Evolutionary conservation across 2,113 vertebrate genomes (phyloP).

Genomic region (Gila orcuttii): DNA sequence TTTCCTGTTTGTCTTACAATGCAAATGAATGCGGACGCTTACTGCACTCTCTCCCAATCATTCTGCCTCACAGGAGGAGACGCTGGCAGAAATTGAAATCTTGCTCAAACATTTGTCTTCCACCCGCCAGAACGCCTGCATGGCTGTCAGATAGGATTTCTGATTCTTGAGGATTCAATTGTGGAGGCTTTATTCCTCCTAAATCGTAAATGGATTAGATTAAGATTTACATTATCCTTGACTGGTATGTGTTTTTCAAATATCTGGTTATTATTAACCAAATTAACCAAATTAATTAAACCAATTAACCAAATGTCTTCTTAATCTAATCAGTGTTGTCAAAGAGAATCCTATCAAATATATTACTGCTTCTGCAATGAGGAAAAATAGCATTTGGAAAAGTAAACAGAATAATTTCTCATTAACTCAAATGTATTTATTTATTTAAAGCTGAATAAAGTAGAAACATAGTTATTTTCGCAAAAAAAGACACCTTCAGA

Average conservation of each 20-base stretch:
- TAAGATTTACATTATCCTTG: background rate
- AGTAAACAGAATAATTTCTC: background rate
- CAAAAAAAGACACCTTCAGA: background rate
- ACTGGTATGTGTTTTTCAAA: conserved; percentile 7
- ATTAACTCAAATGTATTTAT: background rate
- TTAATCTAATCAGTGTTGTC: conserved; percentile 8
- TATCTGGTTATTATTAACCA: no score
- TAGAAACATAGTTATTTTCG: background rate
- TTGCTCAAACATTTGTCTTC: conserved; percentile 49
- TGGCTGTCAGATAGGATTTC: conserved; percentile 32
- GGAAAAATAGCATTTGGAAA: background rate
- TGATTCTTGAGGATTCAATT: conserved; percentile 32
- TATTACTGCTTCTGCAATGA: background rate
- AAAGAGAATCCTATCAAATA: background rate
- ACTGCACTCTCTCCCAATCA: conserved; percentile 16
- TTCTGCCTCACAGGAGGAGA: conserved; percentile 28
- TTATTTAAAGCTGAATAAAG: background rate
- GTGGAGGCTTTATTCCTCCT: conserved; percentile 28
- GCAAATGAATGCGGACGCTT: conserved; percentile 44
- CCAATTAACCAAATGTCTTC: background rate
- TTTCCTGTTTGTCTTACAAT: conserved; percentile 57
- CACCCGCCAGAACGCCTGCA: background rate
- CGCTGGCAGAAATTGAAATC: conserved; percentile 44
- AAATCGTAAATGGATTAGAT: background rate
- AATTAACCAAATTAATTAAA: no score